A percentile compares a stretch with the other conserved stretches of the same genome.
Evolutionary conservation across 2,113 vertebrate genomes (phyloP).

Genomic region (Pollimyrus isidori): DNA sequence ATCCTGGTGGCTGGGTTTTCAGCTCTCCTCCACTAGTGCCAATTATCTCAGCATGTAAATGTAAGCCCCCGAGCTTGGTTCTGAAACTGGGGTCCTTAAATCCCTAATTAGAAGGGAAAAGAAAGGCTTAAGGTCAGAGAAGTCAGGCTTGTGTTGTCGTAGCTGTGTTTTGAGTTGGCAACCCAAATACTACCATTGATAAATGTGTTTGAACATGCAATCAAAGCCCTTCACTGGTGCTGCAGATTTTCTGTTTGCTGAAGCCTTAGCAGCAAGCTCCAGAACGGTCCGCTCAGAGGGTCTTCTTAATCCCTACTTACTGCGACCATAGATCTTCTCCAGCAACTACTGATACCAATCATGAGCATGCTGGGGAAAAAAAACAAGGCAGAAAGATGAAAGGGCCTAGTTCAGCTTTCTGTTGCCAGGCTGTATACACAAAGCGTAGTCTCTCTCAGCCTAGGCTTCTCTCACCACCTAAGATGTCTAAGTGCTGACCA

Average conservation of each 20-base stretch:
- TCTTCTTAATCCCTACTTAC: not conserved
- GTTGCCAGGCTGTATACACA: not conserved
- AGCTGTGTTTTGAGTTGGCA: not conserved
- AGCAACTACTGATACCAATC: not conserved
- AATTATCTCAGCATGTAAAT: conserved; percentile 2
- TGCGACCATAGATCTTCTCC: not conserved
- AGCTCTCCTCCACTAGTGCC: not conserved
- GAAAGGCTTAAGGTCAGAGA: not conserved
- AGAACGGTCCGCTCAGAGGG: not conserved
- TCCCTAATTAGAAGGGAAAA: not conserved
- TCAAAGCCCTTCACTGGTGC: not conserved
- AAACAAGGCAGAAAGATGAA: not conserved
- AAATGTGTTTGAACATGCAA: not conserved
- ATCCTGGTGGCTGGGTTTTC: not conserved
- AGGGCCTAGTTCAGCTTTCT: not conserved
- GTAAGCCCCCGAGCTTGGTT: not conserved
- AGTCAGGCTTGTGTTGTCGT: not conserved
- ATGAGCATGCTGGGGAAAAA: not conserved
- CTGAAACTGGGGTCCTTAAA: not conserved
- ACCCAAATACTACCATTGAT: not conserved
- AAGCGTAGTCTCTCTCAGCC: not conserved
- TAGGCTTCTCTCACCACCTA: not conserved
- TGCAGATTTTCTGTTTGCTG: not conserved
- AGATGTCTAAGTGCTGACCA: not conserved
- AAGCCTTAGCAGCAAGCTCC: not conserved